phyloP scores from a whole-genome alignment of 1,140 invertebrate species.

The Proales similis region DNA sequence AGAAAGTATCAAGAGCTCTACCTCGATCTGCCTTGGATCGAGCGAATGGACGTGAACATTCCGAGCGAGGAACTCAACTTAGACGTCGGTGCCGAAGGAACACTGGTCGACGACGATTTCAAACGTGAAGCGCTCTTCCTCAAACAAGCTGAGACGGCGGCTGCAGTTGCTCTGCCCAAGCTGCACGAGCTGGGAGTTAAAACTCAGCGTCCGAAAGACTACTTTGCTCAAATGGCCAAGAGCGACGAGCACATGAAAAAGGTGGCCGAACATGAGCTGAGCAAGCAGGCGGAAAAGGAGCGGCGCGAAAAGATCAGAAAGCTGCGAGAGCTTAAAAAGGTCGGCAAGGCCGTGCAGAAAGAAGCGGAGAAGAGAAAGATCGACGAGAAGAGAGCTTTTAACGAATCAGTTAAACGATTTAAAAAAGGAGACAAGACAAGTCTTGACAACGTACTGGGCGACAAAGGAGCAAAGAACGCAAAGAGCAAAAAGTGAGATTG shows the following conservation, averaged over 20 bases:
- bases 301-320: conserved; percentile 34
- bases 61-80: neutral
- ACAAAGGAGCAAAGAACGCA: conserved; percentile 13
- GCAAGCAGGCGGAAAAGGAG: conserved; percentile 15
- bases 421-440: conserved; percentile 37
- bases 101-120: conserved; percentile 34
- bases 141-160: conserved; percentile 76
- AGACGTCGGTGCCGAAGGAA: neutral
- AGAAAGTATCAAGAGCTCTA: conserved; percentile 34
- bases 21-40: conserved; percentile 27
- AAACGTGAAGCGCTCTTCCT: conserved; percentile 31
- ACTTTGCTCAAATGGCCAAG: conserved; percentile 98
- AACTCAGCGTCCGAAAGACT: conserved; percentile 82
- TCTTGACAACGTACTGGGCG: neutral
- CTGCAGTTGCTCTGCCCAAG: conserved; percentile 66
- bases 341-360: conserved; percentile 33
- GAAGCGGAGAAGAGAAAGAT: conserved; percentile 15
- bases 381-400: conserved; percentile 24
- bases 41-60: conserved; percentile 27
- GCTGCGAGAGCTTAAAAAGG: conserved; percentile 27
- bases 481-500: neutral
- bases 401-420: conserved; percentile 24
- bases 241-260: conserved; percentile 95
- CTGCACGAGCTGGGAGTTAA: conserved; percentile 67
- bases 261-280: conserved; percentile 47